Conservation (phyloP, 2,888 invertebrate species). For the Taenaris catops region DNA sequence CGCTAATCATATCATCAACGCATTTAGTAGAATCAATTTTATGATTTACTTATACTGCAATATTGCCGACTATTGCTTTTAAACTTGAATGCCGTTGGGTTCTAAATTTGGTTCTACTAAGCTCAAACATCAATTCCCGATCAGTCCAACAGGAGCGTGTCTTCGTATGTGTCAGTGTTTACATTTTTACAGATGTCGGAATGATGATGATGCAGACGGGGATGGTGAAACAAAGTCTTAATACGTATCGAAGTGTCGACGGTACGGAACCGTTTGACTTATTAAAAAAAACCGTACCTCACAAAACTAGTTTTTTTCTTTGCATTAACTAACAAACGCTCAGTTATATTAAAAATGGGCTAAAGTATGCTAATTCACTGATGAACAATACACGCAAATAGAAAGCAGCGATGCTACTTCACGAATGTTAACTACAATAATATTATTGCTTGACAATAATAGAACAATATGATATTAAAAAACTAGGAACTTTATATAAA, state of each 20-base stretch:
- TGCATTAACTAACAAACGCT: conserved; percentile 76
- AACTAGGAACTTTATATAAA: conserved; percentile 13
- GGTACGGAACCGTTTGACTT: conserved; percentile 83
- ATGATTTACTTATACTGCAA: conserved; percentile 3
- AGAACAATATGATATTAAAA: conserved; percentile 10
- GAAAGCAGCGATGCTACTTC: conserved; percentile 66
- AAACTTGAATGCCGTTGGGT: conserved; percentile 2
- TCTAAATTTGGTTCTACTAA: conserved; percentile 26
- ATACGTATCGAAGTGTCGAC: conserved; percentile 87
- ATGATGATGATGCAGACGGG: conserved; percentile 98
- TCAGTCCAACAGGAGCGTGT: conserved; percentile 47
- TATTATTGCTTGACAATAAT: conserved; percentile 19
- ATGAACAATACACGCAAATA: conserved; percentile 67
- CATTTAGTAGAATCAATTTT: conserved; percentile 50
- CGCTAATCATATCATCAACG: conserved; percentile 56
- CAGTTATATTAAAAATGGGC: conserved; percentile 54
- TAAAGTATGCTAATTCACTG: conserved; percentile 72
- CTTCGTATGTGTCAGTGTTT: conserved; percentile 76
- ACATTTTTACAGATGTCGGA: conserved; percentile 95
- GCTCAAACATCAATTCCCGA: conserved; percentile 29
- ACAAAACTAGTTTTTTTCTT: conserved; percentile 72
- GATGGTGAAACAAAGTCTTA: conserved; percentile 95
- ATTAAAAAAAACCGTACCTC: conserved; percentile 66
- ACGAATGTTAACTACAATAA: conserved; percentile 33
- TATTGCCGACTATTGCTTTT: background rate